Evolutionary conservation across 2,888 invertebrate genomes (phyloP).

Genomic region (Thelaira solivaga): DNA sequence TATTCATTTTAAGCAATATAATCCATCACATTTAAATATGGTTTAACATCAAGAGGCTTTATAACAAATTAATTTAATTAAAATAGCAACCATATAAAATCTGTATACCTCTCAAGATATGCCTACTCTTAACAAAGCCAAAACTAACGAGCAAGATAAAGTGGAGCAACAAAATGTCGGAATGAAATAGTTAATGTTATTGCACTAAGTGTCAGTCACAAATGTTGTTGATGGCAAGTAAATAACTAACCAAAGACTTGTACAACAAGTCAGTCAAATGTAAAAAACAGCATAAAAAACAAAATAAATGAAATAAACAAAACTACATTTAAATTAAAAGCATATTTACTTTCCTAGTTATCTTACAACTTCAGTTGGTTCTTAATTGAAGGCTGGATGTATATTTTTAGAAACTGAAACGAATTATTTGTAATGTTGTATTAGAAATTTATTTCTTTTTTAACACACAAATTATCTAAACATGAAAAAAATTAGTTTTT

Average conservation of each 20-base stretch:
- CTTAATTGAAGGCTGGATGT: conserved; percentile 36
- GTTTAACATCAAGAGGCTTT: too few species aligned
- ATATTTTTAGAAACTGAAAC: too few species aligned
- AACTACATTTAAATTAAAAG: conserved; percentile 13
- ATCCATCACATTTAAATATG: too few species aligned
- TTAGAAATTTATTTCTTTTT: too few species aligned
- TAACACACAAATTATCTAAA: too few species aligned
- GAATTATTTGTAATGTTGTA: too few species aligned
- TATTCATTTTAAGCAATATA: too few species aligned
- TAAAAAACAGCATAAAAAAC: neutral
- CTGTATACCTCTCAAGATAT: too few species aligned
- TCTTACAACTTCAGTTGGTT: neutral
- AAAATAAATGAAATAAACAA: neutral
- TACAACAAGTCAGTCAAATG: conserved; percentile 1
- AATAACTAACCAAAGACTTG: neutral
- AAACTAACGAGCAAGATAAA: neutral
- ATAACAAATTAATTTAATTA: too few species aligned
- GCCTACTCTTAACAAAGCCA: too few species aligned
- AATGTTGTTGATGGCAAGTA: neutral
- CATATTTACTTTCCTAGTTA: neutral
- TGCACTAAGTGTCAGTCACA: neutral
- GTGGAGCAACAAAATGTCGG: conserved; percentile 6
- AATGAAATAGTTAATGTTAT: neutral
- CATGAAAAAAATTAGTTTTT: too few species aligned
- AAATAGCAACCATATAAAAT: too few species aligned